These are phyloP conservation scores for Acanthornis magna DNA, from an alignment of 2,797 vertebrate species.

Conservation along the genomic window DNA sequence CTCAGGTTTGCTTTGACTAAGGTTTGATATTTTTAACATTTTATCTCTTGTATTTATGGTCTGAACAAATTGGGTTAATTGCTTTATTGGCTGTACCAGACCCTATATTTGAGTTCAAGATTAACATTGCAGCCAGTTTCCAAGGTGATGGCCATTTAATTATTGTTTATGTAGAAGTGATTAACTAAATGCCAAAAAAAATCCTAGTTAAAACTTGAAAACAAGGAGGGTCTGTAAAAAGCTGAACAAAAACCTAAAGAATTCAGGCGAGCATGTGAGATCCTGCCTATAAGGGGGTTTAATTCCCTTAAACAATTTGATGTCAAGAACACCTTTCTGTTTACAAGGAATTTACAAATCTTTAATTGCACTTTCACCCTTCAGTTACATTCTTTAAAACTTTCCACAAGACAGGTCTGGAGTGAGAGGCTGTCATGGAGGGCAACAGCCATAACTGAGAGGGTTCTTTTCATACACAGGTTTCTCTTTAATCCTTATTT, in stretches of 20 bases:
- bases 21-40: neutral
- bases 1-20: neutral
- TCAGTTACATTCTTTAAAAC: neutral
- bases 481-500: constrained; percentile 45
- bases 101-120: constrained; percentile 38
- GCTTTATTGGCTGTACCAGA: constrained; percentile 8
- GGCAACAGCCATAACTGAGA: neutral
- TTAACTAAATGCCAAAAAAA: constrained; percentile 33
- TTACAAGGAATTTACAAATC: neutral
- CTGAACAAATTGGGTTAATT: constrained; percentile 25
- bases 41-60: neutral
- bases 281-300: neutral
- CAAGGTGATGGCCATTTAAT: constrained; percentile 55
- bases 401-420: neutral
- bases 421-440: neutral
- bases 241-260: neutral
- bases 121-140: constrained; percentile 27
- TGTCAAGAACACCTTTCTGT: neutral
- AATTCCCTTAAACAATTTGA: neutral
- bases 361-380: neutral
- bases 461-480: neutral
- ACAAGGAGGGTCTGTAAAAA: constrained; percentile 1
- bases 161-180: constrained; percentile 42
- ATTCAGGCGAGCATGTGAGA: neutral
- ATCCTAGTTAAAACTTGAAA: constrained; percentile 6